These are phyloP conservation scores for Ylistrum balloti DNA, from an alignment of 1,140 invertebrate genomes.

Conservation along the genomic window DNA sequence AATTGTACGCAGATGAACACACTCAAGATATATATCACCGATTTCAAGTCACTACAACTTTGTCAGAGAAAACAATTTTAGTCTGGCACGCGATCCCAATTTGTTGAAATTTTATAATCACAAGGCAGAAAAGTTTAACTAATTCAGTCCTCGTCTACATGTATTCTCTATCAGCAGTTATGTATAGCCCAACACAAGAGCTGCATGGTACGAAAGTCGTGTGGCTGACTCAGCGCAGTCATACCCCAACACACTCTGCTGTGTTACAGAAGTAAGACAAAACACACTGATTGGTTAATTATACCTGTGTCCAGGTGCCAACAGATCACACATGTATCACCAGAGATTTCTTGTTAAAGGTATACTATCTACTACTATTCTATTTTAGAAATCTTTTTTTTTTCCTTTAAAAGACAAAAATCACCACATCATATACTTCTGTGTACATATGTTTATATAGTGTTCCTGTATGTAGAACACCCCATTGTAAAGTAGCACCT, in stretches of 20 bases:
- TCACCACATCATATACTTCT: not conserved
- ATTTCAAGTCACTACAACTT: not conserved
- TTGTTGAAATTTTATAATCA: conserved; percentile 8
- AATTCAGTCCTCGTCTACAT: not conserved
- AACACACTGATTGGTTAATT: conserved; percentile 15
- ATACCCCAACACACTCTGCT: not conserved
- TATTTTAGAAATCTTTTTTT: not conserved
- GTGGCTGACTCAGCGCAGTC: not conserved
- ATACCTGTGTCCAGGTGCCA: not conserved
- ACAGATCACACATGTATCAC: not conserved
- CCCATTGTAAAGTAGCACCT: not conserved
- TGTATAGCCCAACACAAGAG: not conserved
- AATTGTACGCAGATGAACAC: not conserved
- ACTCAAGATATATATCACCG: not conserved
- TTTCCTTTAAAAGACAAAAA: not conserved
- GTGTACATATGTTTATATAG: not conserved
- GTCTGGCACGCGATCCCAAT: not conserved
- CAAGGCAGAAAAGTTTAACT: not conserved
- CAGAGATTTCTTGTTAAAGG: not conserved
- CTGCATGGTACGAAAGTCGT: not conserved
- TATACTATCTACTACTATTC: not conserved
- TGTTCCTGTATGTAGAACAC: not conserved
- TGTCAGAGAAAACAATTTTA: not conserved
- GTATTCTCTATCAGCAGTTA: not conserved
- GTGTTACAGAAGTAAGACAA: not conserved